These are phyloP conservation scores for Atta texana DNA, from an alignment of 1,140 invertebrate species.

Conservation along the genomic window DNA sequence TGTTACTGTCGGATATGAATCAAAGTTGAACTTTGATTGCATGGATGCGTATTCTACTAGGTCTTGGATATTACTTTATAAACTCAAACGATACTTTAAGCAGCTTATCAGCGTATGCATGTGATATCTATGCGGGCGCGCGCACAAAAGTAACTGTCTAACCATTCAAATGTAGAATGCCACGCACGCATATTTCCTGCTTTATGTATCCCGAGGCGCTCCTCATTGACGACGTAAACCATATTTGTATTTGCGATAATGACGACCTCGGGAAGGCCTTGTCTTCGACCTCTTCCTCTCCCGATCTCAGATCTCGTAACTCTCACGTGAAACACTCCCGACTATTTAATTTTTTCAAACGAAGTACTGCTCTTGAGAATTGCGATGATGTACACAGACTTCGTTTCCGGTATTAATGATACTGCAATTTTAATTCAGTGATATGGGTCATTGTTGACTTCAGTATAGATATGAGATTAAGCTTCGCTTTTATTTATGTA, in stretches of 20 bases:
- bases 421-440: not conserved
- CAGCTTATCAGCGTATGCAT: conserved; percentile 22
- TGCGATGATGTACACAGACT: not conserved
- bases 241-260: conserved; percentile 65
- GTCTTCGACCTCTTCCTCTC: conserved; percentile 33
- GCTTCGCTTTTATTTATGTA: not conserved
- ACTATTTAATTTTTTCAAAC: conserved; percentile 6
- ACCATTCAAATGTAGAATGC: conserved; percentile 22
- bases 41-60: not conserved
- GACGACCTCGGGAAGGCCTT: conserved; percentile 52
- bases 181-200: not conserved
- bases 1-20: not conserved
- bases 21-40: too few relatives aligned
- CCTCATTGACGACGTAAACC: conserved; percentile 45
- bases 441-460: not conserved
- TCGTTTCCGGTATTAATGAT: not conserved
- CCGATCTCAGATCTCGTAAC: conserved; percentile 13
- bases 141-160: conserved; percentile 24
- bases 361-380: not conserved
- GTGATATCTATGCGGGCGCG: conserved; percentile 4
- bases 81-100: conserved; percentile 20
- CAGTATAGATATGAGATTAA: not conserved
- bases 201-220: conserved; percentile 41
- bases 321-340: not conserved
- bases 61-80: conserved; percentile 15